Percentiles rank a stretch among this genome's conserved stretches.
These are phyloP conservation scores for Olivierus martensii DNA, from an alignment of 1,140 invertebrate species.

Conservation along the genomic window DNA sequence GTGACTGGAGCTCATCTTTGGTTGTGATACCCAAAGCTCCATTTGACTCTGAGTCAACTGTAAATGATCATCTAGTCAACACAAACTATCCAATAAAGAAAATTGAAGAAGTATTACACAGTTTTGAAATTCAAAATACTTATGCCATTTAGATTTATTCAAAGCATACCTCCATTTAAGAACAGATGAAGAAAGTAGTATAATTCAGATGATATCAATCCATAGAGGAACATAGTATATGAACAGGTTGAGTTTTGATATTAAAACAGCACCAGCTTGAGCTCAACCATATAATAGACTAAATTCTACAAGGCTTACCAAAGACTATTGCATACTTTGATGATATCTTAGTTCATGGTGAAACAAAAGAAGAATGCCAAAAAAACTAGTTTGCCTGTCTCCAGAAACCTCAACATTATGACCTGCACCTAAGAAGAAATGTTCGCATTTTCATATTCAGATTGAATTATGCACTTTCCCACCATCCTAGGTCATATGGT, in stretches of 20 bases:
- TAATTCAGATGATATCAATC: not conserved
- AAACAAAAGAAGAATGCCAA: slow-evolving; percentile 3
- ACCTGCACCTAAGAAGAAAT: not conserved
- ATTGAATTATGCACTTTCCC: too few species aligned
- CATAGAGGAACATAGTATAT: not conserved
- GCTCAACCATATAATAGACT: not conserved
- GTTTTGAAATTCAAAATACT: slow-evolving; percentile 1
- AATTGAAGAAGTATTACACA: slow-evolving; percentile 3
- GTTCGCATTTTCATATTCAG: not conserved
- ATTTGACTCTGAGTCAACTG: too few species aligned
- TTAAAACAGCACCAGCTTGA: slow-evolving; percentile 2
- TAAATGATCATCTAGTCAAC: not conserved
- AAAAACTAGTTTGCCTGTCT: not conserved
- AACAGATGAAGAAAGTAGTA: slow-evolving; percentile 1
- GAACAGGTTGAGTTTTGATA: not conserved
- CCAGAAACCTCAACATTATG: not conserved
- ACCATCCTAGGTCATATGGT: not conserved
- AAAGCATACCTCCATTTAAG: slow-evolving; percentile 2
- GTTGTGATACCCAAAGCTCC: too few species aligned
- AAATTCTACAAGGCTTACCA: slow-evolving; percentile 1
- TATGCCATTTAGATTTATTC: not conserved
- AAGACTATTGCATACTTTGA: slow-evolving; percentile 1
- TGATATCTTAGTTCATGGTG: not conserved
- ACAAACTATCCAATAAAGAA: not conserved
- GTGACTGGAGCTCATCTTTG: too few species aligned